Evolutionary conservation across 1,140 invertebrate species (phyloP).

Genomic region (Prorops nasuta): DNA sequence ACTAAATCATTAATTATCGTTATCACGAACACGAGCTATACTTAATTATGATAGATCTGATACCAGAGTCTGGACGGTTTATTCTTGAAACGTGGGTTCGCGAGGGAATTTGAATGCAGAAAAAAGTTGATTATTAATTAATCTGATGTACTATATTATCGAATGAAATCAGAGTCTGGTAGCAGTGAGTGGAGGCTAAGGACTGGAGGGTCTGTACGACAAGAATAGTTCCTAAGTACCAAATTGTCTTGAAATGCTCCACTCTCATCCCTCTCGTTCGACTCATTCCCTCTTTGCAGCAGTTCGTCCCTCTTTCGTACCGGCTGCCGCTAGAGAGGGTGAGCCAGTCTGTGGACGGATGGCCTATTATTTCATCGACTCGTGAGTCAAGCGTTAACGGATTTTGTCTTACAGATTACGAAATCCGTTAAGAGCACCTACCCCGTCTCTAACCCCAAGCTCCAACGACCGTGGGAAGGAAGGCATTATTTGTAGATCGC

Average conservation of each 20-base stretch:
- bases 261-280: background rate
- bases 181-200: background rate
- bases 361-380: conserved; percentile 40
- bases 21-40: too few species aligned
- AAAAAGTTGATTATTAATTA: too few species aligned
- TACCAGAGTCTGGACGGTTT: too few species aligned
- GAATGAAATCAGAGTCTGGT: too few species aligned
- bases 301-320: conserved; percentile 13
- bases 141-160: too few species aligned
- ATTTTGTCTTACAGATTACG: conserved; percentile 51
- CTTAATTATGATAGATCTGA: too few species aligned
- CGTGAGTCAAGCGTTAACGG: conserved; percentile 48
- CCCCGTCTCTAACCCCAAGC: background rate
- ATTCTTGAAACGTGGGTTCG: too few species aligned
- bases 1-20: too few species aligned
- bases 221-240: conserved; percentile 13
- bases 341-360: conserved; percentile 12
- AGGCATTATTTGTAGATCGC: conserved; percentile 10
- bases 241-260: conserved; percentile 29
- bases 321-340: conserved; percentile 23
- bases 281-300: conserved; percentile 12
- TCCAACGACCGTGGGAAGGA: conserved; percentile 12
- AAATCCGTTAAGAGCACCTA: conserved; percentile 36
- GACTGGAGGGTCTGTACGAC: too few species aligned
- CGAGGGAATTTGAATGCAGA: too few species aligned